phyloP scores from a whole-genome alignment of 2,888 invertebrate genomes.

The Mimas tiliae region DNA sequence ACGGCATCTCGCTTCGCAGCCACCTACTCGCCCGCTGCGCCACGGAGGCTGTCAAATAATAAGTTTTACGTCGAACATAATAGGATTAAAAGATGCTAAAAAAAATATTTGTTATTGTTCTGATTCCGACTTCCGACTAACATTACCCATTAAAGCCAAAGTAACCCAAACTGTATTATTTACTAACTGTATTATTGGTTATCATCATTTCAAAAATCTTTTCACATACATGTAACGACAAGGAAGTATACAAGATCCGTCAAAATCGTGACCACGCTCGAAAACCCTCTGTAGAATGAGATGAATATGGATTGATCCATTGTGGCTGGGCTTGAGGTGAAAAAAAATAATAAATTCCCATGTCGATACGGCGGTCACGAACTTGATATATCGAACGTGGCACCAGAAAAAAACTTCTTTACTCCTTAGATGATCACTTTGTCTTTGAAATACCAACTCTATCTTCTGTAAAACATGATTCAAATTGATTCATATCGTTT shows the following conservation, averaged over 20 bases:
- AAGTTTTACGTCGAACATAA: too few relatives aligned
- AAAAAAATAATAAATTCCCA: slow-evolving; percentile 38
- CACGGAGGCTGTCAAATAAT: too few relatives aligned
- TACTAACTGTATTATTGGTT: too few relatives aligned
- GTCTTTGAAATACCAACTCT: slow-evolving; percentile 7
- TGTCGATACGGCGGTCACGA: slow-evolving; percentile 39
- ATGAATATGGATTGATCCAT: slow-evolving; percentile 25
- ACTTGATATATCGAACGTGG: slow-evolving; percentile 40
- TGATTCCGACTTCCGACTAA: too few relatives aligned
- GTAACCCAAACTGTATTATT: too few relatives aligned
- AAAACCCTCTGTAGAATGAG: slow-evolving; percentile 16
- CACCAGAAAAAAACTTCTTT: slow-evolving; percentile 32
- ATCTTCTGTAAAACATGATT: background rate
- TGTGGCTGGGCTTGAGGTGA: slow-evolving; percentile 28
- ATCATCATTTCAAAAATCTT: background rate
- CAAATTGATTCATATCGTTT: background rate
- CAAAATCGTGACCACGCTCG: slow-evolving; percentile 17
- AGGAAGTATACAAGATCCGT: slow-evolving; percentile 16
- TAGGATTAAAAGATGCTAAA: too few relatives aligned
- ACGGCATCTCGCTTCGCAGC: too few relatives aligned
- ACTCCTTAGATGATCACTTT: background rate
- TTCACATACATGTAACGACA: background rate
- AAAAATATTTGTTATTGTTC: too few relatives aligned
- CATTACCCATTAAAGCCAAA: too few relatives aligned
- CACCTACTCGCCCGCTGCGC: too few relatives aligned